Base-by-base conservation (phyloP, 2,113 vertebrate species). In the Actenoides hombroni region DNA sequence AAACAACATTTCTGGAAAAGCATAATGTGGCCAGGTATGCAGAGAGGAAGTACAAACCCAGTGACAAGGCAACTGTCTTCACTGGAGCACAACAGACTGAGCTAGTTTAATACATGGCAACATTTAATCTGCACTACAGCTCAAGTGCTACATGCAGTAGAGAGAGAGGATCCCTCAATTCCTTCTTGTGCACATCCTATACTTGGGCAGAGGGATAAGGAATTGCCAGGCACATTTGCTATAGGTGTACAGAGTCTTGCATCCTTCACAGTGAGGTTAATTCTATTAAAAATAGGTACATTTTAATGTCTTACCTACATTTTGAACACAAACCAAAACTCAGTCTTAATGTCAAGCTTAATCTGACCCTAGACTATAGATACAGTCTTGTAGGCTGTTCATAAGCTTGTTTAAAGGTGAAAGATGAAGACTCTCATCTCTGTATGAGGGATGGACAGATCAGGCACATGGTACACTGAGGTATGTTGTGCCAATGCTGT, bases 11-110 rank as follows among this genome's bases (percentile, higher is more conserved):
- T 6, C 17, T 68, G 28, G 54, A 49, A 61, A 88, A 59, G 16
- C 1, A 0, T 31, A 13, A 7, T 0, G 0, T 13, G 11, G 21
- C 29, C 1, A 0, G 53, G 6, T 39, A 6, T 3, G 46, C n/a
- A 4, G 31, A 73, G 33, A 67, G 17, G 39, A 11, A n/a, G 13
- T 1, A 2, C 40, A 73, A 73, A 49, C 12, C 28, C 11, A 4
- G 5, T 9, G 31, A 42, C 23, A 61, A 42, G 56, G 29, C 11
- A 25, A 7, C 13, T 0, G 0, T 11, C 54, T 53, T 63, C 11
- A 3, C 48, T 19, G 29, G 60, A 42, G n/a, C 17, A 6, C 17
- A 19, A 51, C 24, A 28, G 16, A 9, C 5, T 0, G 1, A 29
- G 33, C 7, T 10, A 0, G 6, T 33, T 33, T 67, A 56, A 16